Evolutionary conservation across 2,888 invertebrate genomes (phyloP), one percentile per base, ranked within the genome.

Genomic region (Sipha maydis): DNA sequence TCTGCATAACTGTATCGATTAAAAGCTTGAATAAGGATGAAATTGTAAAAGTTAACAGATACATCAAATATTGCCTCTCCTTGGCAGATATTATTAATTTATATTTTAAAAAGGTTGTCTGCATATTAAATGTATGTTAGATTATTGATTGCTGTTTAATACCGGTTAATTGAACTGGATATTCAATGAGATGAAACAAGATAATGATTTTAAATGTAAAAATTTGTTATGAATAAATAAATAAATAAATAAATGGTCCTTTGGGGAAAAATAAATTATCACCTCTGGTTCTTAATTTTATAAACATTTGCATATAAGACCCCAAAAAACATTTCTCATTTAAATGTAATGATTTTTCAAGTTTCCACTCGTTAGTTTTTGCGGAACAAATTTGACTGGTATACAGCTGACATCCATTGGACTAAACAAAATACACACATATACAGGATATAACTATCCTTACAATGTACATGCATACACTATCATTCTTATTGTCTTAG

Each of bases 401-500:
- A 21, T 75, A 75, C 38, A 21, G 25, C 5, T 1, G 75, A 38
- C 21, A 75, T 17, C 11, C 21, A 34, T 75, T 34, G 11, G 38
- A 38, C 38, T 75, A 75, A 75, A 38, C 38, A 75, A 75, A 75
- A 28, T 9, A 69, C 25, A 73, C 71, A 73, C 71, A 31, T 2
- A 75, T 21, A 38, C 21, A 75, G 21, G 75, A 75, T 71, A 71
- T 17, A 0, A 28, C 71, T 14, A 71, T 3, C 71, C 71, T 14
- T 67, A 11, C 28, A 71, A 14, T 17, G 2, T 17, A 71, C 17
- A 25, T 31, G 14, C 11, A 67, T 69, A 69, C 28, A 28, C 28
- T 25, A 69, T 31, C 48, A 48, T 83, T 83, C 48, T 83, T 83
- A 71, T 71, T 69, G 31, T 83, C 21, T 71, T 69, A 83, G 82